A percentile compares a stretch with the other conserved stretches of the same genome.
These are phyloP conservation scores for Hoplias malabaricus DNA, from an alignment of 2,113 vertebrate genomes.

Conservation along the genomic window DNA sequence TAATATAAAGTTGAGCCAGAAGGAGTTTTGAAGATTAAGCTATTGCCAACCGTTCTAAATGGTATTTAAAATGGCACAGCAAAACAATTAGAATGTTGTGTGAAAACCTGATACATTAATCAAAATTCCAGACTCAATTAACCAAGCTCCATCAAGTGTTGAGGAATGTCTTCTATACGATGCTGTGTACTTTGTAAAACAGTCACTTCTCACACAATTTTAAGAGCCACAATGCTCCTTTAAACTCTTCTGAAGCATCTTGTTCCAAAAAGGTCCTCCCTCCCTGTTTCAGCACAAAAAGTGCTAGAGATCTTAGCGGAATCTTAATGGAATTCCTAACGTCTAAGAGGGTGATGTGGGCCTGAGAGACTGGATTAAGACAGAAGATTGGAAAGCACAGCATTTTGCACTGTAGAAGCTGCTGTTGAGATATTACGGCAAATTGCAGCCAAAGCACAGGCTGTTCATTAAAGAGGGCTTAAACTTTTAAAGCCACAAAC, in stretches of 20 bases:
- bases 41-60: too few species aligned
- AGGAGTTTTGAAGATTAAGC: too few species aligned
- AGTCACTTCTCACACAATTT: neutral
- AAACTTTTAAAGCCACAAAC: neutral
- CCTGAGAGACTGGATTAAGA: neutral
- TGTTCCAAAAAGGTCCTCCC: neutral
- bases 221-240: neutral
- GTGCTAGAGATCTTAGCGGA: neutral
- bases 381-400: neutral
- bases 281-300: neutral
- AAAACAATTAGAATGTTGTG: too few species aligned
- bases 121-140: too few species aligned
- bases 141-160: too few species aligned
- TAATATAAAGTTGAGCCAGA: too few species aligned
- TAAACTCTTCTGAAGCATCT: neutral
- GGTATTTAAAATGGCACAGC: too few species aligned
- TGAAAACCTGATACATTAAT: too few species aligned
- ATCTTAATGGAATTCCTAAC: slow-evolving; percentile 13
- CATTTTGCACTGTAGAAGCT: neutral
- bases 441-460: neutral
- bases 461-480: neutral
- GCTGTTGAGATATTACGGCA: neutral
- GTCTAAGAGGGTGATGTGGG: neutral
- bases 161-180: neutral
- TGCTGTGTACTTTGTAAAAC: neutral